phyloP scores from a whole-genome alignment of 2,113 vertebrate species.

The Dolichallabes microphthalmus region DNA sequence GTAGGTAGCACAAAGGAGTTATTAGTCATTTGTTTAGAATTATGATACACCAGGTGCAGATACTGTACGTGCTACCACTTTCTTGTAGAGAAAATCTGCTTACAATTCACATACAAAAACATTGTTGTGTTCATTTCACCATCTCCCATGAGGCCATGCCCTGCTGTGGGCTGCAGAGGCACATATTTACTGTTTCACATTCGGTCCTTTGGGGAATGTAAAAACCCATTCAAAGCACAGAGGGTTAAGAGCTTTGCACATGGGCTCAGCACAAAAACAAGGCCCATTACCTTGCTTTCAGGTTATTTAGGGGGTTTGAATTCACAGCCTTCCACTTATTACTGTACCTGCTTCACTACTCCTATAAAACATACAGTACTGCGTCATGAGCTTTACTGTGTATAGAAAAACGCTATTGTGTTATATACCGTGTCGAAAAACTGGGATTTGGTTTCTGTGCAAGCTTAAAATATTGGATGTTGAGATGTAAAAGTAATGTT shows the following conservation, averaged over 20 bases:
- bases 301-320: not conserved
- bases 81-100: not conserved
- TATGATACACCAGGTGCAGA: not conserved
- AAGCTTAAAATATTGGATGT: not conserved
- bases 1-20: not conserved
- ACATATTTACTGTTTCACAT: not conserved
- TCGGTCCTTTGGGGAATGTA: not conserved
- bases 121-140: not conserved
- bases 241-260: not conserved
- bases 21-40: not conserved
- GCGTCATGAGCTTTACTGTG: not conserved
- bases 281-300: not conserved
- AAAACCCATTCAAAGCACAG: not conserved
- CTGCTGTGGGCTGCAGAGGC: not conserved
- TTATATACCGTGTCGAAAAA: not conserved
- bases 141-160: constrained; percentile 5
- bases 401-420: not conserved
- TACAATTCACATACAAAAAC: not conserved
- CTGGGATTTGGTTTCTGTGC: not conserved
- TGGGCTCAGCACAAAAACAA: not conserved
- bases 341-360: not conserved
- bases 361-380: not conserved
- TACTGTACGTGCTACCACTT: not conserved
- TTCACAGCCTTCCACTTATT: not conserved
- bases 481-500: not conserved